Base-by-base conservation (phyloP, 53 echinoderm and acorn worm genomes). In the Stichopus horrens region DNA sequence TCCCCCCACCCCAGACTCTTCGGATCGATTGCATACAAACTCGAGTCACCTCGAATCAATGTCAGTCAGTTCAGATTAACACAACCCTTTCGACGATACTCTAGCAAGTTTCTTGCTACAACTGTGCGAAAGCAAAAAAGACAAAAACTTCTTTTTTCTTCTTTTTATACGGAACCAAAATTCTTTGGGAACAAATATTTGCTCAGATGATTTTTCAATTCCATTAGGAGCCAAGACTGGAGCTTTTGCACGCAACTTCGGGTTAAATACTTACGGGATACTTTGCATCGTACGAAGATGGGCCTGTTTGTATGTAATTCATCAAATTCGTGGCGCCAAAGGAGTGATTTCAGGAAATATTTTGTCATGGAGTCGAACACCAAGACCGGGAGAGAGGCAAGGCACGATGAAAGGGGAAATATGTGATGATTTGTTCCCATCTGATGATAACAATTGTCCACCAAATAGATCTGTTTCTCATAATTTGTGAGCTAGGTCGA, bases 1-100 rank as follows among this genome's bases (percentile, higher is more conserved):
- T 88, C 96, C 96, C 74, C 96, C 96, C 52, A 96, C 96, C 57
- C 96, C 96, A 7, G 96, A 96, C 66, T 96, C 96, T 5, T 96
- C 96, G 5, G 96, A 96, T 76, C 92, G 96, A 52, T 89, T 96
- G 75, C 92, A 92, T 37, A 86, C 92, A 81, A 89, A 85, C 65
- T 85, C 85, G 22, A 87, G 87, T 53, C 87, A 87, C 11, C 52
- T 87, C 73, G 87, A 87, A 57, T 75, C 87, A 1, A 19, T 87
- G 3, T 87, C 87, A 74, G 75, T 87, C 75, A 75, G 14, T 54
- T 74, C 74, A 6, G 87, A 87, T 74, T 87, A 87, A 75, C 75
- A 55, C 52, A 60, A 23, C 86, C 66, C 66, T 57, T 66, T 67
- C 71, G 19, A 71, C 18, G 19, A 71, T 71, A 71, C 71, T 71